Percentiles rank a stretch among this genome's conserved stretches.
Conservation (phyloP, 2,113 vertebrate genomes). For the Ctenomys sociabilis region DNA sequence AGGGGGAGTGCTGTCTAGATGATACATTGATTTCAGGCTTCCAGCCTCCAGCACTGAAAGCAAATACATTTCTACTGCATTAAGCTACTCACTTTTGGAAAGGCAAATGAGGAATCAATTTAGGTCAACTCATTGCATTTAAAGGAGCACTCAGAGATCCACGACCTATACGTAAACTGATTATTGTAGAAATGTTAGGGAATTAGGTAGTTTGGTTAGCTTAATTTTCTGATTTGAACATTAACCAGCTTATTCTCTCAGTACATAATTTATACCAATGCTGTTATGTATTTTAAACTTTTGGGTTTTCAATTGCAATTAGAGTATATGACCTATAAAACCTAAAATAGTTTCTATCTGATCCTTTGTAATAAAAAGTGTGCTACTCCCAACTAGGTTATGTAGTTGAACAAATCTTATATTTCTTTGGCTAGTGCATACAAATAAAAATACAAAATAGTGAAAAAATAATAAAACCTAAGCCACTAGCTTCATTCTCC, state of each 20-base stretch:
- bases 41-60: not conserved
- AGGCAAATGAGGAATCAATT: not conserved
- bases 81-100: not conserved
- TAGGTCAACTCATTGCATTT: not conserved
- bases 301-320: not conserved
- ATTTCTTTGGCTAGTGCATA: not conserved
- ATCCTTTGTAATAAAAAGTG: not conserved
- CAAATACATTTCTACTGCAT: slow-evolving; percentile 26
- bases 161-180: not conserved
- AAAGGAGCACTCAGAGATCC: not conserved
- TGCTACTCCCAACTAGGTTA: not conserved
- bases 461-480: slow-evolving; percentile 6
- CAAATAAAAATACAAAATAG: slow-evolving; percentile 8
- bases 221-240: slow-evolving; percentile 34
- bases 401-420: not conserved
- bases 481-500: not conserved
- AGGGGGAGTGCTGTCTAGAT: not conserved
- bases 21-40: not conserved
- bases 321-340: not conserved
- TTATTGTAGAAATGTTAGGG: slow-evolving; percentile 21
- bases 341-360: slow-evolving; percentile 17
- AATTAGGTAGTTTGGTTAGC: not conserved
- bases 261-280: not conserved
- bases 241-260: slow-evolving; percentile 22
- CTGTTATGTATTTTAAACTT: slow-evolving; percentile 3